Conservation (phyloP, 2,888 invertebrate species). For the Eumerus sabulonum region DNA sequence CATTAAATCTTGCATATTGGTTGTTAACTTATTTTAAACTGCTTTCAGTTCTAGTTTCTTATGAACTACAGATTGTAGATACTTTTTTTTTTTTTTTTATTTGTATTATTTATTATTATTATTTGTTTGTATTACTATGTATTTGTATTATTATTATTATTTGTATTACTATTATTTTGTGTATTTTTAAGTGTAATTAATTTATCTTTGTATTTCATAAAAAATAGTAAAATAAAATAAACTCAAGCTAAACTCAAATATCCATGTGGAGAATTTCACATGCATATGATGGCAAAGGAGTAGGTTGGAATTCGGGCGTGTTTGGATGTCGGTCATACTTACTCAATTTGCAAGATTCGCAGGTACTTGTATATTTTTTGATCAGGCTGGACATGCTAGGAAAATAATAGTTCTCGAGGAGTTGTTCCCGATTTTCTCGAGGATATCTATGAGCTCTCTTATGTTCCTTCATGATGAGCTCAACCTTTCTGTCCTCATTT, state of each 20-base stretch:
- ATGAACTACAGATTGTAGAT: no score
- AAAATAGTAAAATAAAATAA: no score
- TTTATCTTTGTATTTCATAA: no score
- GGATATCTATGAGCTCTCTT: constrained; percentile 6
- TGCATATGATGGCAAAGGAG: constrained; percentile 6
- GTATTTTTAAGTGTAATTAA: no score
- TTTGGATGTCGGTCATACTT: constrained; percentile 4
- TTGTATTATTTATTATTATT: no score
- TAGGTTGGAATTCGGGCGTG: neutral
- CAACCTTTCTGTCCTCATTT: constrained; percentile 6
- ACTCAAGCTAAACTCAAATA: neutral
- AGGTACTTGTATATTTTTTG: neutral
- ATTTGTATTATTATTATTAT: no score
- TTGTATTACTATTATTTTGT: no score
- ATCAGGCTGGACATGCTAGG: constrained; percentile 16
- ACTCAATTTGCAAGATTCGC: neutral
- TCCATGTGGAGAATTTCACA: neutral
- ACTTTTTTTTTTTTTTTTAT: no score
- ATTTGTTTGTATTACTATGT: no score
- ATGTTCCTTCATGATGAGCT: constrained; percentile 13
- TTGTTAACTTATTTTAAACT: no score
- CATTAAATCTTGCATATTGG: no score
- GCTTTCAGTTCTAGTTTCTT: no score
- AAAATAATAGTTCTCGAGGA: constrained; percentile 14
- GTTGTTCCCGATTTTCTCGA: constrained; percentile 16